A percentile compares a stretch with the other conserved stretches of the same genome.
These are phyloP conservation scores for Sebastes cheni DNA, from an alignment of 2,797 vertebrate species.

Conservation along the genomic window DNA sequence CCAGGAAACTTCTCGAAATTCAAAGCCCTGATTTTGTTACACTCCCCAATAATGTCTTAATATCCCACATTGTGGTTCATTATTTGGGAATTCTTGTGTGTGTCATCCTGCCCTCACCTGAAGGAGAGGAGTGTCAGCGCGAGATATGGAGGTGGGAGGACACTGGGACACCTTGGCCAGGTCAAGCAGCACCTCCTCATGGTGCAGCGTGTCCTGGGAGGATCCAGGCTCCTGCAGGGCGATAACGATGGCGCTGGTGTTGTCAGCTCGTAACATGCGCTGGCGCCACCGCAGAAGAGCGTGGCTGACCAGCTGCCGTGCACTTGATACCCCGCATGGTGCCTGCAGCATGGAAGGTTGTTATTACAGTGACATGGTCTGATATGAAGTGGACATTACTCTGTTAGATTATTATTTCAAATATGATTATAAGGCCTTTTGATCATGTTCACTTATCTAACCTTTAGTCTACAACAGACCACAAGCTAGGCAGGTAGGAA, in stretches of 20 bases:
- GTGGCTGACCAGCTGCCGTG: constrained; percentile 92
- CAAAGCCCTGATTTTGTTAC: background rate
- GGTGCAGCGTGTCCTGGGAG: constrained; percentile 68
- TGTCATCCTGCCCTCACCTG: constrained; percentile 50
- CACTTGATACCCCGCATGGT: constrained; percentile 87
- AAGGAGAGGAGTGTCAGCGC: constrained; percentile 82
- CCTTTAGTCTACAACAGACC: background rate
- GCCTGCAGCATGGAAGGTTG: constrained; percentile 71
- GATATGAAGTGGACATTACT: background rate
- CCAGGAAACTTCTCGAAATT: background rate
- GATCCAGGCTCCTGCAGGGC: constrained; percentile 84
- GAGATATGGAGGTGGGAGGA: constrained; percentile 82
- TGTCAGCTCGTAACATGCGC: constrained; percentile 95
- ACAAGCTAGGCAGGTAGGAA: background rate
- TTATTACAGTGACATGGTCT: background rate
- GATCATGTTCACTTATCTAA: background rate
- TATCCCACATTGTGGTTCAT: background rate
- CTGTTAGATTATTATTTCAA: background rate
- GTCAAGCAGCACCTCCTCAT: constrained; percentile 90
- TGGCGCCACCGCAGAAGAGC: constrained; percentile 94
- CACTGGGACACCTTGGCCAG: constrained; percentile 87
- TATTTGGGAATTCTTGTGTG: background rate
- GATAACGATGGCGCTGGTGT: constrained; percentile 95
- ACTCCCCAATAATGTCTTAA: background rate
- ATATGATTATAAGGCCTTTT: background rate